Evolutionary conservation across 2,797 vertebrate genomes (phyloP).

Genomic region (Chloroceryle amazona): DNA sequence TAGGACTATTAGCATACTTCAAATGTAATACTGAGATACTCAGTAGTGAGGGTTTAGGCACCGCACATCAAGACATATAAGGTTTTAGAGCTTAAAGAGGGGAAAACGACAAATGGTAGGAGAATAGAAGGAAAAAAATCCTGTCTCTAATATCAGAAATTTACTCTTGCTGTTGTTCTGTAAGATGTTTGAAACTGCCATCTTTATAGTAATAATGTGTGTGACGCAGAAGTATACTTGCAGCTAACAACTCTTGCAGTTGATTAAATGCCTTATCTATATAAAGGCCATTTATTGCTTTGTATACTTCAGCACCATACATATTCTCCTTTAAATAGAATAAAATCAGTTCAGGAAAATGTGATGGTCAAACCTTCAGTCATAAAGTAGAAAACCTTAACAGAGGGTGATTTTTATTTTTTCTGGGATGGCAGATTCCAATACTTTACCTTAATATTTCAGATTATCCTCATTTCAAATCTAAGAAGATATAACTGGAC

Average conservation of each 20-base stretch:
- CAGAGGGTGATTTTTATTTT: background rate
- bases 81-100: background rate
- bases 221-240: background rate
- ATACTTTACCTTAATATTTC: background rate
- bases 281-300: background rate
- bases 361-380: background rate
- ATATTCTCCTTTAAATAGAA: background rate
- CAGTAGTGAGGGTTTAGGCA: background rate
- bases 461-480: constrained; percentile 13
- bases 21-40: background rate
- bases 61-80: background rate
- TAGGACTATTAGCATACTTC: background rate
- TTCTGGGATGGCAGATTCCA: background rate
- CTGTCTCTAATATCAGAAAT: background rate
- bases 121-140: background rate
- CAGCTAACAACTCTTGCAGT: background rate
- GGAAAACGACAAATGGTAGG: background rate
- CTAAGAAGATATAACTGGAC: background rate
- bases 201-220: background rate
- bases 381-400: background rate
- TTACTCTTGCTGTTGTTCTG: background rate
- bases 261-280: constrained; percentile 1
- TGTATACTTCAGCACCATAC: background rate
- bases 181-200: background rate
- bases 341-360: background rate